These are phyloP conservation scores for Channa argus DNA, from an alignment of 2,113 vertebrate species.

Conservation along the genomic window DNA sequence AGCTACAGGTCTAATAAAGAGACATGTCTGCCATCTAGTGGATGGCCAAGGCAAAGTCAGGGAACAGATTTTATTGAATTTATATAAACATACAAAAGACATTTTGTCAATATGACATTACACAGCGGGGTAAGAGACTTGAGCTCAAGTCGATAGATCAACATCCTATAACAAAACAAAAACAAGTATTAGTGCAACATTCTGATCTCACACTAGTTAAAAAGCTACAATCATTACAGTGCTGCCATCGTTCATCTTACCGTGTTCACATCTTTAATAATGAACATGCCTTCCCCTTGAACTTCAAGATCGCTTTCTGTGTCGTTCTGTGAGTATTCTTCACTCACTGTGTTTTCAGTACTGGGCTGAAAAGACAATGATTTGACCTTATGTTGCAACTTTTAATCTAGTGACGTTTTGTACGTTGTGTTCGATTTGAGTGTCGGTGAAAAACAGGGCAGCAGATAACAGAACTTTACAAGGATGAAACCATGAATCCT, in stretches of 20 bases:
- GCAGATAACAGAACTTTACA: too few relatives aligned
- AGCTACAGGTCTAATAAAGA: not conserved
- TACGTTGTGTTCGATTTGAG: too few relatives aligned
- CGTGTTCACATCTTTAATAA: constrained; percentile 70
- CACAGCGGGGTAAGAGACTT: constrained; percentile 30
- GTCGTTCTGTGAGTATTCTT: constrained; percentile 86
- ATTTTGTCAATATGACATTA: constrained; percentile 32
- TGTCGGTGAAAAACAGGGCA: too few relatives aligned
- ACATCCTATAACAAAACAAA: constrained; percentile 40
- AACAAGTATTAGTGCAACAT: not conserved
- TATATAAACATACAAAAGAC: constrained; percentile 42
- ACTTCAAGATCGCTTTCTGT: constrained; percentile 85
- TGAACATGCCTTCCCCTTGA: constrained; percentile 48
- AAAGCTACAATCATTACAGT: too few relatives aligned
- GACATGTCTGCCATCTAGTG: constrained; percentile 69
- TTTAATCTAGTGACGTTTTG: too few relatives aligned
- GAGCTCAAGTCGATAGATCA: not conserved
- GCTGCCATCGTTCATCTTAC: constrained; percentile 35
- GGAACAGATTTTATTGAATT: constrained; percentile 60
- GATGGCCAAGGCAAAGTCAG: not conserved
- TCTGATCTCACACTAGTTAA: not conserved
- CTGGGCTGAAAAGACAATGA: constrained; percentile 75
- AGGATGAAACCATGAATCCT: too few relatives aligned
- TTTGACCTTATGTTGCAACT: too few relatives aligned
- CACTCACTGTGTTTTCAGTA: constrained; percentile 78